Conservation (phyloP, 2,888 invertebrate genomes). For the Cephonodes hylas region DNA sequence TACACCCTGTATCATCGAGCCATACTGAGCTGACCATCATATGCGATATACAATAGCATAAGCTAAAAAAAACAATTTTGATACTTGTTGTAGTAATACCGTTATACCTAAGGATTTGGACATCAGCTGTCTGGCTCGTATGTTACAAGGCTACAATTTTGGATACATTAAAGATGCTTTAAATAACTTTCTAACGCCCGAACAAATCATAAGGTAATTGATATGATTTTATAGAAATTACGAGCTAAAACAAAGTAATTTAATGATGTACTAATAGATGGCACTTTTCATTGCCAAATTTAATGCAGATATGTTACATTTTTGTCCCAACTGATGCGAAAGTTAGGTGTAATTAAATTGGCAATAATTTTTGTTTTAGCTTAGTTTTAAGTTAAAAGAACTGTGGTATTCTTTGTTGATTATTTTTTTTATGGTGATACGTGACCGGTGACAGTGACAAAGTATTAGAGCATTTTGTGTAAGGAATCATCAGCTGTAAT, state of each 20-base stretch:
- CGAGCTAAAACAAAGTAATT: not conserved
- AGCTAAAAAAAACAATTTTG: not conserved
- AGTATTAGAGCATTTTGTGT: too few relatives aligned
- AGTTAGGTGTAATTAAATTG: too few relatives aligned
- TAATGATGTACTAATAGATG: not conserved
- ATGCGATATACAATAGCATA: not conserved
- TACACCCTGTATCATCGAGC: not conserved
- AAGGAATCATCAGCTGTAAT: too few relatives aligned
- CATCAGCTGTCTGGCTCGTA: slow-evolving; percentile 45
- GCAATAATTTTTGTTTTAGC: too few relatives aligned
- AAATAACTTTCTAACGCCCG: slow-evolving; percentile 45
- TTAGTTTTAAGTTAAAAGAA: too few relatives aligned
- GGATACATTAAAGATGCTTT: slow-evolving; percentile 46
- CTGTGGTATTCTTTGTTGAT: too few relatives aligned
- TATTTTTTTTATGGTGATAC: too few relatives aligned
- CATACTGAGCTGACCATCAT: not conserved
- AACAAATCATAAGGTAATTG: slow-evolving; percentile 48
- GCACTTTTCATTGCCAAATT: not conserved
- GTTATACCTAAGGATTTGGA: slow-evolving; percentile 50
- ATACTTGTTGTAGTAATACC: slow-evolving; percentile 43
- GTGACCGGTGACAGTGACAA: too few relatives aligned
- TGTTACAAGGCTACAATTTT: slow-evolving; percentile 51
- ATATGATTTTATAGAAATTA: not conserved
- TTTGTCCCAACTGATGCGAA: not conserved
- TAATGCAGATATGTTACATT: not conserved